phyloP scores from a whole-genome alignment of 64 coral and sea anemone genomes.

The Astreopora myriophthalma region DNA sequence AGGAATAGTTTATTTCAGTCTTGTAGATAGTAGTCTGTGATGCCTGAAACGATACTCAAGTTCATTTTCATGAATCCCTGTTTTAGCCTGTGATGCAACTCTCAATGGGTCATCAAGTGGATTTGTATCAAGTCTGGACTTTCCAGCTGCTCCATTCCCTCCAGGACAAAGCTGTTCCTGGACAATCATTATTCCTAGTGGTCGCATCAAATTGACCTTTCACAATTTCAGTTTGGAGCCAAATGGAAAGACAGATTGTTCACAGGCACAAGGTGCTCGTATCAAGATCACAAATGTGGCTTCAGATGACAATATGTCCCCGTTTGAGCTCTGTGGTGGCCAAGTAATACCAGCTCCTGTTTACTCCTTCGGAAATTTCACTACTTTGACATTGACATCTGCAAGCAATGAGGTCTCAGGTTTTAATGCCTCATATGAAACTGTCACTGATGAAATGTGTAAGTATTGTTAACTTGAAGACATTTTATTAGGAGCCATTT shows the following conservation, averaged over 20 bases:
- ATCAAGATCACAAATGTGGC: neutral
- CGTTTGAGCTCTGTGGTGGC: neutral
- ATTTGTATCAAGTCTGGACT: neutral
- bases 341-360: neutral
- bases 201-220: neutral
- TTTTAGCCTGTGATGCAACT: neutral
- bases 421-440: neutral
- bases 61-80: neutral
- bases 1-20: too few relatives aligned
- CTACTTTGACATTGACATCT: neutral
- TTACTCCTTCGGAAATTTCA: neutral
- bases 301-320: neutral
- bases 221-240: neutral
- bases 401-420: neutral
- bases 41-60: too few relatives aligned
- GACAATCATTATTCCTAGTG: slow-evolving; percentile 4
- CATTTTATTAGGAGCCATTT: too few relatives aligned
- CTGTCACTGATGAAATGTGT: neutral
- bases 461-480: neutral
- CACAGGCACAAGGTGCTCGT: neutral
- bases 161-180: neutral
- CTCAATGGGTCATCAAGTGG: neutral
- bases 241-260: neutral
- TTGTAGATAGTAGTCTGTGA: too few relatives aligned
- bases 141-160: neutral